A percentile compares a stretch with the other conserved stretches of the same genome.
phyloP scores from a whole-genome alignment of 2,888 invertebrate species.

The Neoaliturus tenellus region DNA sequence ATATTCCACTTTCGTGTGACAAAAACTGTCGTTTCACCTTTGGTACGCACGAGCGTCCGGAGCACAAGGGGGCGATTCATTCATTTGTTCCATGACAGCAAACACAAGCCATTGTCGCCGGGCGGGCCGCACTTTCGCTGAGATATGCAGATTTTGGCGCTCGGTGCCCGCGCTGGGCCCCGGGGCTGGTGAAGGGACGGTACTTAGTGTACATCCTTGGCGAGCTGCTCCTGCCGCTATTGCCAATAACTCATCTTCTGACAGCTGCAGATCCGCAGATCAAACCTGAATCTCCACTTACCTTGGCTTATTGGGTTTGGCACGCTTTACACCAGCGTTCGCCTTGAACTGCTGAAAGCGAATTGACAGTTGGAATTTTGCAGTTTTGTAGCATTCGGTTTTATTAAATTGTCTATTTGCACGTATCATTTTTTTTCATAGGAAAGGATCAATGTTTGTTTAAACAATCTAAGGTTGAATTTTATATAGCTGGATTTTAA shows the following conservation, averaged over 20 bases:
- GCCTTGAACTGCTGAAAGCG: neutral
- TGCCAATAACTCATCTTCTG: conserved; percentile 14
- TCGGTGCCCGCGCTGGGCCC: neutral
- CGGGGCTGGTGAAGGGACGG: neutral
- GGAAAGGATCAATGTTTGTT: too few relatives aligned
- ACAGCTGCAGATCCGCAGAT: neutral
- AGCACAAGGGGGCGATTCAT: neutral
- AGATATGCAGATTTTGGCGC: neutral
- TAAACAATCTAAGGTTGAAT: too few relatives aligned
- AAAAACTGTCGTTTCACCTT: neutral
- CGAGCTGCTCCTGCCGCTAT: neutral
- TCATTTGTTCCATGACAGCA: neutral
- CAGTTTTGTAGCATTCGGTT: too few relatives aligned
- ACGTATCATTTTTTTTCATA: too few relatives aligned
- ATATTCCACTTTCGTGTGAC: neutral
- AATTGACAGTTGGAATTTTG: neutral
- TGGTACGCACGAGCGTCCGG: neutral
- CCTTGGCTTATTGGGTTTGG: conserved; percentile 24
- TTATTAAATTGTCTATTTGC: too few relatives aligned
- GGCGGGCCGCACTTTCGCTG: neutral
- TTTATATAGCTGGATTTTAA: too few relatives aligned
- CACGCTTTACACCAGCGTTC: neutral
- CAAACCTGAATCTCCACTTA: conserved; percentile 11
- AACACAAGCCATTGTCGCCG: neutral
- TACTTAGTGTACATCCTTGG: neutral